A percentile compares a stretch with the other conserved stretches of the same genome.
These are phyloP conservation scores for Nomada fucata DNA, from an alignment of 2,888 invertebrate genomes.

Conservation along the genomic window DNA sequence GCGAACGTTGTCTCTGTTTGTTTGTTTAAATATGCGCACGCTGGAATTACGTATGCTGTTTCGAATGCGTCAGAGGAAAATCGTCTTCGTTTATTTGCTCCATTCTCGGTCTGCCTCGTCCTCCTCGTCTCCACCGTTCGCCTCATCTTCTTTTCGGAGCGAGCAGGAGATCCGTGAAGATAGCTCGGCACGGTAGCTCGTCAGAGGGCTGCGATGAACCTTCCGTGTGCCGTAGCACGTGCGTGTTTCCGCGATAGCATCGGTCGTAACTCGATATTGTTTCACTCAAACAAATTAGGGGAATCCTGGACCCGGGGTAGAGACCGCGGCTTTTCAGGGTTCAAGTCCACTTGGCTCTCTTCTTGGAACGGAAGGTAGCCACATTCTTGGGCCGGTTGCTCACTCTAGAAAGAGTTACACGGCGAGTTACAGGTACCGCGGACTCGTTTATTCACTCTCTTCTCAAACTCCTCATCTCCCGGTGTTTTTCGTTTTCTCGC, in stretches of 20 bases:
- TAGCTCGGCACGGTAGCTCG: constrained; percentile 78
- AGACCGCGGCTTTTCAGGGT: constrained; percentile 73
- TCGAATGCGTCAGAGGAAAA: constrained; percentile 49
- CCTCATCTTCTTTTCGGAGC: constrained; percentile 62
- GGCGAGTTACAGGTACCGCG: constrained; percentile 54
- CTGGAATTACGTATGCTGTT: constrained; percentile 7
- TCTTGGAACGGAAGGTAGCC: constrained; percentile 74
- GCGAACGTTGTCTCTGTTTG: no score
- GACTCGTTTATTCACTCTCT: constrained; percentile 54
- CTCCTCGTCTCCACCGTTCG: constrained; percentile 46
- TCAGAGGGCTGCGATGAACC: constrained; percentile 75
- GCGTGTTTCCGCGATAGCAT: constrained; percentile 80
- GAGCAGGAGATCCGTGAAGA: constrained; percentile 73
- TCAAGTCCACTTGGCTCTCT: constrained; percentile 77
- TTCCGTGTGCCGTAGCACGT: constrained; percentile 79
- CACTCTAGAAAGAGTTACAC: constrained; percentile 56
- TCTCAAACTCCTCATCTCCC: constrained; percentile 49
- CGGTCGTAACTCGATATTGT: constrained; percentile 83
- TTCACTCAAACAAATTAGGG: constrained; percentile 83
- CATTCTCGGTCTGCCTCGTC: constrained; percentile 48
- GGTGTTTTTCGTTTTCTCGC: constrained; percentile 11
- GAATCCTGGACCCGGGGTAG: constrained; percentile 74
- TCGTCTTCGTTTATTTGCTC: constrained; percentile 41
- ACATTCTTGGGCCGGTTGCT: constrained; percentile 59
- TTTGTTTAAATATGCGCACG: background rate